phyloP scores from a whole-genome alignment of 2,797 vertebrate genomes.

The Micromesistius poutassou region DNA sequence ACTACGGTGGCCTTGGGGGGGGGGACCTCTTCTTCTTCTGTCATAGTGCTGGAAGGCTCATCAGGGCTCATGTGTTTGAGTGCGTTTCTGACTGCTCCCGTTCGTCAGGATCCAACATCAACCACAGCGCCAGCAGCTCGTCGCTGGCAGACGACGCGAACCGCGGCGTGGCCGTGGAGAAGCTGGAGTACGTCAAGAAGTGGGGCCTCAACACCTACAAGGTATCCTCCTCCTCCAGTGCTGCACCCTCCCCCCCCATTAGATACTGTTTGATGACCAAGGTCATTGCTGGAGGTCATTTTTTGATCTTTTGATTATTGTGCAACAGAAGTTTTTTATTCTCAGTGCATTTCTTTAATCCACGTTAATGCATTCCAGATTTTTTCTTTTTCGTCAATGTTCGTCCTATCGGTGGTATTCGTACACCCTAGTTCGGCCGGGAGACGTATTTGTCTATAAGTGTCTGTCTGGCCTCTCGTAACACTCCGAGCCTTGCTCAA shows the following conservation, averaged over 20 bases:
- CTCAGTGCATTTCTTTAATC: background rate
- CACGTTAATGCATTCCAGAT: background rate
- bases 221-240: constrained; percentile 62
- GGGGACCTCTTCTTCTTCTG: constrained; percentile 11
- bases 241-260: too few relatives aligned
- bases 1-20: background rate
- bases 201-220: constrained; percentile 97
- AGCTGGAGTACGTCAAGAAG: constrained; percentile 89
- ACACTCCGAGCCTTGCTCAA: too few relatives aligned
- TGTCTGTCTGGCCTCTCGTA: too few relatives aligned
- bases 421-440: background rate
- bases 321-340: background rate
- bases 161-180: constrained; percentile 88
- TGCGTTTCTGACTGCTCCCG: constrained; percentile 22
- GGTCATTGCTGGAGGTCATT: background rate
- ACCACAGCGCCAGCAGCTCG: constrained; percentile 76
- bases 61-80: background rate
- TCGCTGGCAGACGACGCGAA: constrained; percentile 78
- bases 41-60: constrained; percentile 1
- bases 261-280: background rate
- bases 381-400: background rate
- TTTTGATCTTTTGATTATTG: background rate
- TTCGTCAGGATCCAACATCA: constrained; percentile 80
- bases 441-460: too few relatives aligned
- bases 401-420: background rate